These are phyloP conservation scores for Plestiodon gilberti DNA, from an alignment of 2,113 vertebrate species.

Conservation along the genomic window DNA sequence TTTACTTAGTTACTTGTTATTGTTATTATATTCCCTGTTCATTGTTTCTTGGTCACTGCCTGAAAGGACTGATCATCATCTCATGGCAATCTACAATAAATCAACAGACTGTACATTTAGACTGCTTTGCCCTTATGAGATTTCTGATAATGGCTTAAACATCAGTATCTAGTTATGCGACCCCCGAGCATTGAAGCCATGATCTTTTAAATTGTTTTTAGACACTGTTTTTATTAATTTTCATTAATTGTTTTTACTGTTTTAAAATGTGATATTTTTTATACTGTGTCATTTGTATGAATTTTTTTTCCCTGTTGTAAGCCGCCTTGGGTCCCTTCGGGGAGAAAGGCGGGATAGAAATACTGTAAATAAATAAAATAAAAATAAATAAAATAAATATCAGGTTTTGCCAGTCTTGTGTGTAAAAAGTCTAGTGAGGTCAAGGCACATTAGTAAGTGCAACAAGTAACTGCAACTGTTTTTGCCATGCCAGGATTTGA, in stretches of 20 bases:
- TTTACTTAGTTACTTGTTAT: background rate
- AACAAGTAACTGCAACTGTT: background rate
- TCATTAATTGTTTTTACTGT: too few species aligned
- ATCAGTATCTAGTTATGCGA: too few species aligned
- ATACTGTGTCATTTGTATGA: too few species aligned
- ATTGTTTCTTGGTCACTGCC: background rate
- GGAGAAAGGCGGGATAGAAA: too few species aligned
- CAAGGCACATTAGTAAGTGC: background rate
- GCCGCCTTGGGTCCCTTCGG: too few species aligned
- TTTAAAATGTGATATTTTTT: too few species aligned
- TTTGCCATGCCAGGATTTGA: background rate
- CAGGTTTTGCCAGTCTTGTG: background rate
- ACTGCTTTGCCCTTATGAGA: background rate
- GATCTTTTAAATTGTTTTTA: too few species aligned
- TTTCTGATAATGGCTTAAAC: background rate
- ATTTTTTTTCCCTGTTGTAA: too few species aligned
- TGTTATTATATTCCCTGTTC: background rate
- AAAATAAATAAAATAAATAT: too few species aligned
- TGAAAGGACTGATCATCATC: constrained; percentile 29
- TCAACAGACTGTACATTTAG: constrained; percentile 42
- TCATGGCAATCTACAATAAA: constrained; percentile 49
- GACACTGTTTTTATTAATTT: too few species aligned
- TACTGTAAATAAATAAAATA: too few species aligned
- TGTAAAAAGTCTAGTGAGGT: background rate
- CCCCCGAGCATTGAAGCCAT: too few species aligned